phyloP scores from a whole-genome alignment of 2,113 vertebrate species.

The Solea senegalensis region DNA sequence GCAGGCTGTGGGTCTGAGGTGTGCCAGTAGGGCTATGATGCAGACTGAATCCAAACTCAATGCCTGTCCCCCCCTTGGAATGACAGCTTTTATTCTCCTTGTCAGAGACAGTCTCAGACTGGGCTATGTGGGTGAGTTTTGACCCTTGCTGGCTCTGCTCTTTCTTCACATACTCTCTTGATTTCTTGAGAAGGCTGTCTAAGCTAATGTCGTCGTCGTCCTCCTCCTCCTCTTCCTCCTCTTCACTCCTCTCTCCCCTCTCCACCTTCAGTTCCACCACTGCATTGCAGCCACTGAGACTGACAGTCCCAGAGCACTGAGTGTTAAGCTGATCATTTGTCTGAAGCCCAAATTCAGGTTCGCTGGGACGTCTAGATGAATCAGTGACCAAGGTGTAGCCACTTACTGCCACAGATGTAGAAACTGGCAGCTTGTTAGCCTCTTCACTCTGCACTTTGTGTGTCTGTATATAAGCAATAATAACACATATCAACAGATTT shows the following conservation, averaged over 20 bases:
- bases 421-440: conserved; percentile 51
- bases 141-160: conserved; percentile 82
- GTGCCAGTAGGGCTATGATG: conserved; percentile 44
- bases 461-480: conserved; percentile 68
- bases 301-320: conserved; percentile 20
- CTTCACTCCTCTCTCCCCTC: conserved; percentile 53
- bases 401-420: conserved; percentile 61
- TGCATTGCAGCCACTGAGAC: conserved; percentile 35
- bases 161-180: conserved; percentile 87
- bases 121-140: conserved; percentile 62
- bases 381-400: conserved; percentile 73
- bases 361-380: conserved; percentile 52
- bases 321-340: conserved; percentile 1
- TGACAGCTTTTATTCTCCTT: conserved; percentile 81
- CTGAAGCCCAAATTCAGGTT: conserved; percentile 38
- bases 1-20: conserved; percentile 34
- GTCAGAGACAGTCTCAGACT: conserved; percentile 79
- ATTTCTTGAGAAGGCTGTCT: conserved; percentile 91
- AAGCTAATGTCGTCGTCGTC: conserved; percentile 82
- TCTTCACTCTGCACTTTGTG: conserved; percentile 62
- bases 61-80: conserved; percentile 53
- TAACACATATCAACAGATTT: background rate
- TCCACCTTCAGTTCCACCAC: conserved; percentile 32
- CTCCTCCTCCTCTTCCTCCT: conserved; percentile 60
- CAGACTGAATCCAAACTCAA: conserved; percentile 70